A percentile compares a stretch with the other conserved stretches of the same genome.
phyloP scores from a whole-genome alignment of 2,113 vertebrate species.

The Globicephala melas region DNA sequence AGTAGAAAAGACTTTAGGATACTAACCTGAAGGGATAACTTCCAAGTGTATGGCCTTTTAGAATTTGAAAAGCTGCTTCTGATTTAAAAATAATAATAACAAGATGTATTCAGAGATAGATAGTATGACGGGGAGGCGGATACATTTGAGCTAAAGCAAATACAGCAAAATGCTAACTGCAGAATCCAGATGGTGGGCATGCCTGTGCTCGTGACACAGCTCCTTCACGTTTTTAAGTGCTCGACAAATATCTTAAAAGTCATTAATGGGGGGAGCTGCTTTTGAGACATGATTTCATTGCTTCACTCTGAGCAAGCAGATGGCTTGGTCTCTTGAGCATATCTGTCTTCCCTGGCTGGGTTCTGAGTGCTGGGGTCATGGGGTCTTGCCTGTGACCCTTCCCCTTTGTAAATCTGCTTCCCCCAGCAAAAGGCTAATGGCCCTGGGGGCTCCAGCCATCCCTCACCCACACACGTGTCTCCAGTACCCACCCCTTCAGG shows the following conservation, averaged over 20 bases:
- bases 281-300: neutral
- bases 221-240: neutral
- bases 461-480: rapidly evolving
- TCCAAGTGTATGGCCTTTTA: neutral
- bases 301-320: neutral
- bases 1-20: neutral
- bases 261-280: neutral
- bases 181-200: too few relatives aligned
- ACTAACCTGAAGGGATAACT: neutral
- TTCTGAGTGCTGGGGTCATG: rapidly evolving
- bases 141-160: neutral
- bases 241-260: neutral
- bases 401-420: neutral
- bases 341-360: neutral
- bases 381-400: too few relatives aligned
- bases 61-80: neutral
- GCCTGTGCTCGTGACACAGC: rapidly evolving
- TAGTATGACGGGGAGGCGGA: neutral
- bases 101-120: neutral
- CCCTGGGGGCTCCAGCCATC: neutral
- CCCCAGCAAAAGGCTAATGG: rapidly evolving
- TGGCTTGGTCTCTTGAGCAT: neutral
- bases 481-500: neutral
- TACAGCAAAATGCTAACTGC: rapidly evolving
- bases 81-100: neutral